Percentiles rank a stretch among this genome's conserved stretches.
Conservation (phyloP, 2,797 vertebrate species). For the Acanthis flammea region DNA sequence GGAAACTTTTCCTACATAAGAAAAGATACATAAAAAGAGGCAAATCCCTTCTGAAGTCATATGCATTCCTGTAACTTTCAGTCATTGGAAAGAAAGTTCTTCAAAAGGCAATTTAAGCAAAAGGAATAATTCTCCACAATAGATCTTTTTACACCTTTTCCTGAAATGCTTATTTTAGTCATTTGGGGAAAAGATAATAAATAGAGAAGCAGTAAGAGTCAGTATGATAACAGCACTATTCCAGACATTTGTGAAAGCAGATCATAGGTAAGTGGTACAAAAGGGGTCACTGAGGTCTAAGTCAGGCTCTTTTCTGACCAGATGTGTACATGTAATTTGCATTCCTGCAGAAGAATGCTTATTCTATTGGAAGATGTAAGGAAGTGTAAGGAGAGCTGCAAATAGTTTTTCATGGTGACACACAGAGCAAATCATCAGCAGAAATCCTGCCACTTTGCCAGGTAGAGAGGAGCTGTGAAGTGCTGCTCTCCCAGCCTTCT, state of each 20-base stretch:
- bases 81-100: not conserved
- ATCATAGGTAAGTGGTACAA: not conserved
- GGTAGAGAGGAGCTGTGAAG: not conserved
- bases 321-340: fast-evolving
- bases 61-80: not conserved
- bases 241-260: not conserved
- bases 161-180: not conserved
- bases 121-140: not conserved
- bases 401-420: not conserved
- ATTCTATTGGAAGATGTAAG: not conserved
- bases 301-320: not conserved
- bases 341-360: not conserved
- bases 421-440: not conserved
- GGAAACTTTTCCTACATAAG: not conserved
- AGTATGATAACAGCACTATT: not conserved
- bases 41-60: not conserved
- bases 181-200: not conserved
- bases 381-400: not conserved
- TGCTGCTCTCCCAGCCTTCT: not conserved
- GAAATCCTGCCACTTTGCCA: not conserved
- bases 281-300: not conserved
- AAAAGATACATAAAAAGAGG: not conserved
- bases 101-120: not conserved
- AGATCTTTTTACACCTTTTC: not conserved
- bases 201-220: not conserved